A percentile compares a stretch with the other conserved stretches of the same genome.
These are phyloP conservation scores for Mamestra brassicae DNA, from an alignment of 2,888 invertebrate species.

Conservation along the genomic window DNA sequence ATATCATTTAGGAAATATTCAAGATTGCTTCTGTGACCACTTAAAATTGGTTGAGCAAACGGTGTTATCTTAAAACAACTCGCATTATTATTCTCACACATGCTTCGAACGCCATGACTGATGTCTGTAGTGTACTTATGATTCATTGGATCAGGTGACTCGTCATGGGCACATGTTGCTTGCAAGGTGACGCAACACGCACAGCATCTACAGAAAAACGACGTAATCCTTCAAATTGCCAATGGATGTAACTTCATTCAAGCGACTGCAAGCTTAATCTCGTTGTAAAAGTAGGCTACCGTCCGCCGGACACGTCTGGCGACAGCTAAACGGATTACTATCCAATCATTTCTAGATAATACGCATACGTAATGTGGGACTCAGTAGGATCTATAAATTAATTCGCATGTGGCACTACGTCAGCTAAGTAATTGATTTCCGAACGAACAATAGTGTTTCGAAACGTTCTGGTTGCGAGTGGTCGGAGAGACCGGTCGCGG, in stretches of 20 bases:
- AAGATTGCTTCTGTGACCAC: slow-evolving; percentile 35
- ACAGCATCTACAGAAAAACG: slow-evolving; percentile 50
- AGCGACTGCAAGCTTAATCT: slow-evolving; percentile 53
- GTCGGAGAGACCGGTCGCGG: slow-evolving; percentile 70
- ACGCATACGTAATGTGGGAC: slow-evolving; percentile 77
- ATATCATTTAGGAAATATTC: slow-evolving; percentile 47
- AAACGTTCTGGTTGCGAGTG: slow-evolving; percentile 71
- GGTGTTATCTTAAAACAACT: slow-evolving; percentile 37
- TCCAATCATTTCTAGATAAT: slow-evolving; percentile 78
- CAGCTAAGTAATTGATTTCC: slow-evolving; percentile 82
- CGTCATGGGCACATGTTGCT: slow-evolving; percentile 48
- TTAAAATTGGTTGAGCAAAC: slow-evolving; percentile 39
- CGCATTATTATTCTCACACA: slow-evolving; percentile 27
- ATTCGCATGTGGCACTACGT: slow-evolving; percentile 75
- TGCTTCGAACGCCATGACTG: slow-evolving; percentile 33
- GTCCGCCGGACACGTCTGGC: slow-evolving; percentile 64
- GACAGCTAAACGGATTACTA: slow-evolving; percentile 74
- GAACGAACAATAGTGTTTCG: slow-evolving; percentile 85
- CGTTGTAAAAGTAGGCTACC: slow-evolving; percentile 57
- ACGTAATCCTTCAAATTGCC: slow-evolving; percentile 57
- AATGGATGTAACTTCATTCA: slow-evolving; percentile 62
- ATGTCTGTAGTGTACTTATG: slow-evolving; percentile 52
- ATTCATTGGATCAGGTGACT: slow-evolving; percentile 65
- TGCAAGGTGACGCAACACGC: slow-evolving; percentile 60
- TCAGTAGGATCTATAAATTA: slow-evolving; percentile 78